Evolutionary conservation across 2,113 vertebrate species (phyloP).

Genomic region (Nycticorax nycticorax): DNA sequence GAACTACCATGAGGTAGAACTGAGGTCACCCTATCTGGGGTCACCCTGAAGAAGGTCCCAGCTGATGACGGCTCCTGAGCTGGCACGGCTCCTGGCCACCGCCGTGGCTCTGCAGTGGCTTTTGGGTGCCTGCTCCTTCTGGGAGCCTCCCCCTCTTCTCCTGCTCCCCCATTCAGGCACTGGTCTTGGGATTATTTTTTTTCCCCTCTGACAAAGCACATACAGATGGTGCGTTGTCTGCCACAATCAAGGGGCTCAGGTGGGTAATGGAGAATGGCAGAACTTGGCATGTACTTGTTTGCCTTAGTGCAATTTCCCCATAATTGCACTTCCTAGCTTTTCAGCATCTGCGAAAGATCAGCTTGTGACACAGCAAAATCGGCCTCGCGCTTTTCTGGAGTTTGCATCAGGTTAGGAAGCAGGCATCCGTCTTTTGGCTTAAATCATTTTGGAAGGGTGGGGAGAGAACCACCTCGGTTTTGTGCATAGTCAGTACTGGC

Average conservation of each 20-base stretch:
- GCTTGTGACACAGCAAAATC: conserved; percentile 76
- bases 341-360: conserved; percentile 87
- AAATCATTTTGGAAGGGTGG: conserved; percentile 7
- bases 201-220: conserved; percentile 77
- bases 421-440: conserved; percentile 13
- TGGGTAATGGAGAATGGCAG: conserved; percentile 86
- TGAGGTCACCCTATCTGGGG: background rate
- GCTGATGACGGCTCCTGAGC: accelerated
- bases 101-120: background rate
- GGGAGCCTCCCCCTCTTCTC: background rate
- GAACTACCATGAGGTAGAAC: background rate
- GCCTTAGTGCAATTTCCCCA: conserved; percentile 79
- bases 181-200: background rate
- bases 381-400: conserved; percentile 5
- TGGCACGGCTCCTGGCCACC: background rate
- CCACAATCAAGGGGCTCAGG: conserved; percentile 84
- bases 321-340: conserved; percentile 86
- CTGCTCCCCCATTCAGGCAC: background rate
- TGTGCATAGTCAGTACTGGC: background rate
- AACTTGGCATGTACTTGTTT: conserved; percentile 78
- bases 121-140: background rate
- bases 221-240: conserved; percentile 85
- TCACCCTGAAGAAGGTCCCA: background rate
- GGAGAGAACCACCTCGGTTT: conserved; percentile 7
- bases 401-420: background rate